These are phyloP conservation scores for Nothobranchius furzeri DNA, from an alignment of 2,113 vertebrate genomes.

Conservation along the genomic window DNA sequence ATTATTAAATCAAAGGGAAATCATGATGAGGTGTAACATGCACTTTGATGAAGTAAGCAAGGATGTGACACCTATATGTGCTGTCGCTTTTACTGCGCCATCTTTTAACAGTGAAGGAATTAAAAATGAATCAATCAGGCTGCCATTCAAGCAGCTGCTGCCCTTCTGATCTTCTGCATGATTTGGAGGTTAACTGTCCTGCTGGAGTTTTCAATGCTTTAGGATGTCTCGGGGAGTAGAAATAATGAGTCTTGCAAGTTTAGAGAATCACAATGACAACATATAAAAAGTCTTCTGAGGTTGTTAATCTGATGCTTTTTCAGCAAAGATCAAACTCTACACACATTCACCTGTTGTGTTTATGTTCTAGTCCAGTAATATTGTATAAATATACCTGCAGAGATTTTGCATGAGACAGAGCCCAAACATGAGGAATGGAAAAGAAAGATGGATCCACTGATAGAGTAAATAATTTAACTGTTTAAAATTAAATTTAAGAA, in stretches of 20 bases:
- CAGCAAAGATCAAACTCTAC: neutral
- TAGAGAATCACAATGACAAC: neutral
- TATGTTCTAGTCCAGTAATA: neutral
- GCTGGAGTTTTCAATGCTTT: conserved; percentile 1
- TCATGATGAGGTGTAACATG: conserved; percentile 1
- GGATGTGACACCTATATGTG: neutral
- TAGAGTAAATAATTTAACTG: neutral
- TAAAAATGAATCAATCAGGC: conserved; percentile 30
- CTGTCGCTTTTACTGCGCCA: neutral
- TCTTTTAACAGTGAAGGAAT: conserved; percentile 9
- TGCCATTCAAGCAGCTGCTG: conserved; percentile 12
- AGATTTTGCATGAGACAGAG: neutral
- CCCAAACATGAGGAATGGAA: neutral
- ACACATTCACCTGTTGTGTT: neutral
- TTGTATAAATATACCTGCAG: conserved; percentile 11
- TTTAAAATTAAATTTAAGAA: neutral
- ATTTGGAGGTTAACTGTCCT: conserved; percentile 14
- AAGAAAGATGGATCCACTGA: neutral
- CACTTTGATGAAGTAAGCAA: conserved; percentile 8
- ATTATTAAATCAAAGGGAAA: conserved; percentile 4
- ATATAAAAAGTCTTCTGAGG: no score
- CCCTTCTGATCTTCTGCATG: conserved; percentile 16
- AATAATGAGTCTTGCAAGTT: conserved; percentile 47
- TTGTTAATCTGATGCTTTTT: no score
- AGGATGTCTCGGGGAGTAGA: conserved; percentile 21